Conservation (phyloP, 1,140 invertebrate genomes). For the Venturia canescens region DNA sequence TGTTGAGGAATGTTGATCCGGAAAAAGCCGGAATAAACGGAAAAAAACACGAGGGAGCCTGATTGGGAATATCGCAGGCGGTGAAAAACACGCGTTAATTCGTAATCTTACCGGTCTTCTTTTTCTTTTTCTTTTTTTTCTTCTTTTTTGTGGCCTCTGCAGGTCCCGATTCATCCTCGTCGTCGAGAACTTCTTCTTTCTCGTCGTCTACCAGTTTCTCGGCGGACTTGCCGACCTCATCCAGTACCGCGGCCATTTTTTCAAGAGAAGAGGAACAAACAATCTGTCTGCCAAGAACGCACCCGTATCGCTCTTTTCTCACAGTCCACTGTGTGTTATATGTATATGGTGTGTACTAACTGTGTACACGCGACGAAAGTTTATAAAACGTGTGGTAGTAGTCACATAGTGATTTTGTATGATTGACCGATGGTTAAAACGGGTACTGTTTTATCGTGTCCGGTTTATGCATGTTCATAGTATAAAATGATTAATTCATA, state of each 20-base stretch:
- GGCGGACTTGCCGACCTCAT: conserved; percentile 76
- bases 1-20: not conserved
- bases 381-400: not conserved
- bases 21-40: not conserved
- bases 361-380: not conserved
- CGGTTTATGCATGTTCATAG: too few species aligned
- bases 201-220: conserved; percentile 75
- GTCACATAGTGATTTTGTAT: too few species aligned
- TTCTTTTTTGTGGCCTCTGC: conserved; percentile 82
- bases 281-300: conserved; percentile 1
- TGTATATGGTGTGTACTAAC: too few species aligned
- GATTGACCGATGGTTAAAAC: too few species aligned
- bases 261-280: conserved; percentile 44
- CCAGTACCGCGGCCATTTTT: conserved; percentile 78
- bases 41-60: conserved; percentile 33
- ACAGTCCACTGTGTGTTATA: too few species aligned
- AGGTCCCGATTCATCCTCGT: conserved; percentile 77
- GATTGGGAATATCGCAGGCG: not conserved
- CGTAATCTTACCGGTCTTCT: conserved; percentile 80
- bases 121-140: conserved; percentile 87
- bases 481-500: too few species aligned
- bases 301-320: not conserved
- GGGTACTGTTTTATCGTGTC: too few species aligned
- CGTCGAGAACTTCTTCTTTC: conserved; percentile 74
- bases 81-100: conserved; percentile 34